Percentiles rank a stretch among this genome's conserved stretches.
These are phyloP conservation scores for Cyanistes caeruleus DNA, from an alignment of 2,113 vertebrate genomes.

Conservation along the genomic window DNA sequence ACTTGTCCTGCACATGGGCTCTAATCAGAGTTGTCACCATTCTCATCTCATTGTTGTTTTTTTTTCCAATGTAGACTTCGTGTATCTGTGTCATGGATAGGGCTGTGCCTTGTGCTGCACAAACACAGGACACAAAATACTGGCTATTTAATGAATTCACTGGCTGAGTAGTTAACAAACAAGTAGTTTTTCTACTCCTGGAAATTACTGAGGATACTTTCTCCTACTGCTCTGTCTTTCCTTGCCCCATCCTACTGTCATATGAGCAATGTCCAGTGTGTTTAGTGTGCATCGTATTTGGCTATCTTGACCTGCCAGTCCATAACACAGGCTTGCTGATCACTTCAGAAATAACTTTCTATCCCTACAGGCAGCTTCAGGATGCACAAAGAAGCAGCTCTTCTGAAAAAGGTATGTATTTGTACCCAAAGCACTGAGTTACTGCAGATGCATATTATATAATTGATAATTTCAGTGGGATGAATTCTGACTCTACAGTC, in stretches of 20 bases:
- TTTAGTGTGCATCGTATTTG: background rate
- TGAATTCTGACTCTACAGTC: background rate
- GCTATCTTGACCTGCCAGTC: background rate
- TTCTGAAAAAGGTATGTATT: background rate
- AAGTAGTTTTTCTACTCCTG: background rate
- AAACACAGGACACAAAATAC: background rate
- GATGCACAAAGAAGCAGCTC: background rate
- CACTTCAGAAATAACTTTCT: background rate
- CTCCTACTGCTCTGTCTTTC: background rate
- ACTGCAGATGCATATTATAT: background rate
- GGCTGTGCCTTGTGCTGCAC: background rate
- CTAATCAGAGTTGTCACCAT: background rate
- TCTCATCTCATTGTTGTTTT: background rate
- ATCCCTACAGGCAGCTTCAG: accelerated
- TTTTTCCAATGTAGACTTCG: background rate
- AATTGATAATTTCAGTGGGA: background rate
- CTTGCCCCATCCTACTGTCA: background rate
- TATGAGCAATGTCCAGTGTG: background rate
- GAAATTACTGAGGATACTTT: background rate
- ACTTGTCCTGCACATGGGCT: background rate
- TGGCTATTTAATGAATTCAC: background rate
- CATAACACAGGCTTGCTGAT: background rate
- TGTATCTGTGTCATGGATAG: background rate
- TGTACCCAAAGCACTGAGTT: background rate
- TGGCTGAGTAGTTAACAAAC: background rate